Evolutionary conservation across 2,888 invertebrate genomes (phyloP), one percentile per base, ranked within the genome.

Genomic region (Maniola hyperantus): DNA sequence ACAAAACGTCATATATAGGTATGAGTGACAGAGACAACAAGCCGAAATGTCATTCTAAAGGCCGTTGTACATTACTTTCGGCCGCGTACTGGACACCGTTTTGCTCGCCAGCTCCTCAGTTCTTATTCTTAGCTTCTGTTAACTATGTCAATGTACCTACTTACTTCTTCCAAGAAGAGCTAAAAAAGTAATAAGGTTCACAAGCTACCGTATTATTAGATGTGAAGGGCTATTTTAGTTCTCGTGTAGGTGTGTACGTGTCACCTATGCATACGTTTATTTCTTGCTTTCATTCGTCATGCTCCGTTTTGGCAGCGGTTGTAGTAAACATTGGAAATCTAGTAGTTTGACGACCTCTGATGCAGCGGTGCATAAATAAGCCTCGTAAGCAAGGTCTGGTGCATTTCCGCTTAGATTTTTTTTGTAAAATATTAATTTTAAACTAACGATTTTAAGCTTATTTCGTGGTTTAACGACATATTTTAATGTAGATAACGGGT

Each of bases 221-320:
- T 13, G n/a, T 51, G 69, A 20, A 65, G 75, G 69, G 77, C 79
- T 87, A 88, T 88, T 84, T 86, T 76, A 73, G 79, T 76, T 74
- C 70, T 63, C 73, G 76, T 74, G 87, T 88, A 79, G 88, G 87
- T 70, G 79, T 50, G 66, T 79, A 80, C 78, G 83, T 80, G 73
- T 79, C 81, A 81, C 77, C 79, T 76, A 82, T 75, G 78, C 74
- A 78, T 74, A 59, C 65, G 62, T 70, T 71, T 84, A 83, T 83
- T 81, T 82, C 73, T 82, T 79, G 73, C 71, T 72, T 71, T 72
- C 76, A 79, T 83, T 81, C 79, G 80, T 83, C 81, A 86, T 82
- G 80, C 83, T 83, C 73, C 73, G 76, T 73, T 76, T 77, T 81
- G 81, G 80, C 81, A 82, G 76, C 70, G 70, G 55, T 74, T 67